These are phyloP conservation scores for Drosophila ezoana DNA, from an alignment of 2,888 invertebrate species.

Conservation along the genomic window DNA sequence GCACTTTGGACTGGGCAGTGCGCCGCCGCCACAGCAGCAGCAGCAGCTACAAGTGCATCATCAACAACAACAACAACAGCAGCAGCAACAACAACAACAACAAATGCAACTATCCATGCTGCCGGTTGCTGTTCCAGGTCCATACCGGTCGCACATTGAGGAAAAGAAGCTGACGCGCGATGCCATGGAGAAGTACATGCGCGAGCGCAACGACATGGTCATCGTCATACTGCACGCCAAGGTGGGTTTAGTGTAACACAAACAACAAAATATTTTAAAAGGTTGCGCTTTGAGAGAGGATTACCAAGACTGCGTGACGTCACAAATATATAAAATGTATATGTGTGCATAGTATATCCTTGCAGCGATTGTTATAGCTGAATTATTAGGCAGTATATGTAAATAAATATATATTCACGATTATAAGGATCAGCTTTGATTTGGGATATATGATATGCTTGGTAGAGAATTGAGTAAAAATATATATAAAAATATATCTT, in stretches of 20 bases:
- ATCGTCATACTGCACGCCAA: slow-evolving; percentile 99
- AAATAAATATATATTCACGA: too few species aligned
- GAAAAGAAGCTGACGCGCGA: slow-evolving; percentile 87
- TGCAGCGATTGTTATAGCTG: too few species aligned
- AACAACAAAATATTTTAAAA: neutral
- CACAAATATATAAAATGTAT: slow-evolving; percentile 2
- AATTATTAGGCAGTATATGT: too few species aligned
- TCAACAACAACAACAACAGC: slow-evolving; percentile 70
- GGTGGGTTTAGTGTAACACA: slow-evolving; percentile 73
- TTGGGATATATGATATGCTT: too few species aligned
- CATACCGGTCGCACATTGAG: slow-evolving; percentile 86
- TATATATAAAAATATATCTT: too few species aligned
- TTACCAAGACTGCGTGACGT: slow-evolving; percentile 14
- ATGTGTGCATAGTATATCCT: too few species aligned
- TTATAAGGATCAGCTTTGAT: too few species aligned
- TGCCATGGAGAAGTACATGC: slow-evolving; percentile 97
- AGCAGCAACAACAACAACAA: slow-evolving; percentile 77
- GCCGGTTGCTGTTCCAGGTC: slow-evolving; percentile 73
- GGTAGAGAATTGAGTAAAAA: too few species aligned
- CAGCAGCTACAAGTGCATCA: slow-evolving; percentile 70
- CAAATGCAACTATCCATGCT: slow-evolving; percentile 83
- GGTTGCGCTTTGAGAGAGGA: slow-evolving; percentile 5
- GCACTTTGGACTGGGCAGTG: slow-evolving; percentile 85
- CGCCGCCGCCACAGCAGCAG: slow-evolving; percentile 66
- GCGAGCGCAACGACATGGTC: slow-evolving; percentile 97